phyloP scores from a whole-genome alignment of 2,797 vertebrate species.

The Anableps anableps region DNA sequence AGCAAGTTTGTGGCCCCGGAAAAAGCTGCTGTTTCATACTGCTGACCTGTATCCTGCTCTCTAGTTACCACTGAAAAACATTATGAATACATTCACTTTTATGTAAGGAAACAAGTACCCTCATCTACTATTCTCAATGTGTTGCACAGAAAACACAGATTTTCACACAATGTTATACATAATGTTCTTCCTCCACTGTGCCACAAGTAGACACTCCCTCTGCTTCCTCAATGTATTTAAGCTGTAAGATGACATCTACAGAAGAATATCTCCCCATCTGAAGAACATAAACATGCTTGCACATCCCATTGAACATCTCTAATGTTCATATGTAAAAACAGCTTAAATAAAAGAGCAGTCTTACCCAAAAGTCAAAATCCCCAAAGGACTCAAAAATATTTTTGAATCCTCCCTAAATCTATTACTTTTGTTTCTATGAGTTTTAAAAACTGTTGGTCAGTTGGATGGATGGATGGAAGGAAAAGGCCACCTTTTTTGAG shows the following conservation, averaged over 20 bases:
- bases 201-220: not conserved
- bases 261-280: not conserved
- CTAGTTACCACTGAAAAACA: not conserved
- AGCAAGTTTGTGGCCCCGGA: not conserved
- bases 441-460: not conserved
- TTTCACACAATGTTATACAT: not conserved
- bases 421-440: not conserved
- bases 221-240: not conserved
- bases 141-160: not conserved
- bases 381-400: not conserved
- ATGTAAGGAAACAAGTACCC: not conserved
- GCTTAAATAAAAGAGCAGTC: not conserved
- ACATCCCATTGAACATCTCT: not conserved
- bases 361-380: not conserved
- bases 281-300: not conserved
- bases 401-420: not conserved
- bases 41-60: not conserved
- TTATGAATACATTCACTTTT: constrained; percentile 5
- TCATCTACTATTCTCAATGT: constrained; percentile 6
- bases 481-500: not conserved
- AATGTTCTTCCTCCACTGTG: not conserved
- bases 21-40: not conserved
- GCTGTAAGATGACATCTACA: not conserved
- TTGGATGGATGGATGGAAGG: no score
- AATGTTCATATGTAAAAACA: not conserved